phyloP scores from a whole-genome alignment of 2,888 invertebrate species.

The Lasioglossum oenotherae region DNA sequence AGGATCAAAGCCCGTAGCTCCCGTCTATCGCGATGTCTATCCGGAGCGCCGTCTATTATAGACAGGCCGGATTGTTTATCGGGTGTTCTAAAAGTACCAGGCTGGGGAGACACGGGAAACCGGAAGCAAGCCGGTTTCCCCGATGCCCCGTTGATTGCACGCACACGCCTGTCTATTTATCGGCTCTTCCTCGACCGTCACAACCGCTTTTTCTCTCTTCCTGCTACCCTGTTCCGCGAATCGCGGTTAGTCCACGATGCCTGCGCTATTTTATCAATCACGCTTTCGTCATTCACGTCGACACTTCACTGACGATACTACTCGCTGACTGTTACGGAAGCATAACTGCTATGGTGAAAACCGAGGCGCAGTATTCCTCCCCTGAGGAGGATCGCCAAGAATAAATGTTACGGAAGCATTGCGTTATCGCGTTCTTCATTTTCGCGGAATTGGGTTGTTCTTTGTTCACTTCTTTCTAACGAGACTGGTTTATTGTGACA shows the following conservation, averaged over 20 bases:
- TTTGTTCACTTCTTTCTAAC: not conserved
- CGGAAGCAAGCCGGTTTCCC: slow-evolving; percentile 54
- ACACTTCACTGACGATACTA: not conserved
- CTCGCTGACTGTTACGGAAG: not conserved
- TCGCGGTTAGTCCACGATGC: slow-evolving; percentile 16
- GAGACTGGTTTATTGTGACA: not conserved
- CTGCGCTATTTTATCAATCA: slow-evolving; percentile 16
- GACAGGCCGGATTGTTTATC: slow-evolving; percentile 62
- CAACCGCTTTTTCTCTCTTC: not conserved
- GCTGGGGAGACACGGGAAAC: slow-evolving; percentile 51
- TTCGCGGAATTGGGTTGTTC: not conserved
- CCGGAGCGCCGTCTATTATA: slow-evolving; percentile 66
- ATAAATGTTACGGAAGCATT: not conserved
- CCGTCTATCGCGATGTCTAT: slow-evolving; percentile 48
- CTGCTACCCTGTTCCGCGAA: slow-evolving; percentile 13
- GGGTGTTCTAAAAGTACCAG: slow-evolving; percentile 69
- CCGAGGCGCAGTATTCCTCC: too few species aligned
- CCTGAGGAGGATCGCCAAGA: too few species aligned
- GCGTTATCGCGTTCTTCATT: not conserved
- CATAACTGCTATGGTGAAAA: too few species aligned
- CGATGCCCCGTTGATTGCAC: slow-evolving; percentile 31
- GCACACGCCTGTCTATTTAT: slow-evolving; percentile 40
- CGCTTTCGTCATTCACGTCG: not conserved
- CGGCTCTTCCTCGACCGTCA: slow-evolving; percentile 41
- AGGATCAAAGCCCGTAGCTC: slow-evolving; percentile 65